A percentile compares a stretch with the other conserved stretches of the same genome.
Conservation (phyloP, 1,140 invertebrate genomes). For the Cecropterus lyciades region DNA sequence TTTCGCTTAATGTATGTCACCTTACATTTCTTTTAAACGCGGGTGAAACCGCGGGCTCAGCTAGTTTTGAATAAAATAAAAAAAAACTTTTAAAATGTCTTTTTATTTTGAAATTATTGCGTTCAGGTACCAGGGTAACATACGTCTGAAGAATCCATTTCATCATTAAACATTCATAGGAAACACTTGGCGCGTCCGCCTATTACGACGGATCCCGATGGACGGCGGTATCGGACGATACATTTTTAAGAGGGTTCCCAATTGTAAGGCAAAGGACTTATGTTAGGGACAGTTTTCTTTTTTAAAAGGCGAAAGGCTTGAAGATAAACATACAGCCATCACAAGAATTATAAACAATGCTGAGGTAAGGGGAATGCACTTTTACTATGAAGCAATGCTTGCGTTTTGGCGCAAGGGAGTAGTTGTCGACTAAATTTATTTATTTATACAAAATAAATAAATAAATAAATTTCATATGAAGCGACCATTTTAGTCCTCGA, state of each 20-base stretch:
- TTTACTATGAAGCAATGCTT: too few relatives aligned
- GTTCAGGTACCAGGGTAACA: not conserved
- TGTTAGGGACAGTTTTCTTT: conserved; percentile 17
- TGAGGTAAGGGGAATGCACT: too few relatives aligned
- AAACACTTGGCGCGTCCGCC: conserved; percentile 35
- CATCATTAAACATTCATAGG: conserved; percentile 26
- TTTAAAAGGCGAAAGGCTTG: not conserved
- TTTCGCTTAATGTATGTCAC: too few relatives aligned
- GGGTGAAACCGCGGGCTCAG: too few relatives aligned
- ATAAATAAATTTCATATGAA: too few relatives aligned
- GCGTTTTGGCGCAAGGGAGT: too few relatives aligned
- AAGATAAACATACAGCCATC: not conserved
- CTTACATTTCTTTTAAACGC: too few relatives aligned
- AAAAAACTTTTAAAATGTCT: too few relatives aligned
- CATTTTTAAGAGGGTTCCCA: conserved; percentile 42
- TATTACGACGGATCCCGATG: conserved; percentile 47
- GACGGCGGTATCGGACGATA: conserved; percentile 40
- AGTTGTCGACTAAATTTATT: too few relatives aligned
- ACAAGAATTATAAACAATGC: not conserved
- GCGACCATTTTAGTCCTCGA: too few relatives aligned
- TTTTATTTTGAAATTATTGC: not conserved
- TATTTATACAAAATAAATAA: too few relatives aligned
- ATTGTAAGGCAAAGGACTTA: conserved; percentile 29
- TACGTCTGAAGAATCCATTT: conserved; percentile 8
- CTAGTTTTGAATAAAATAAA: too few relatives aligned